Base-by-base conservation (phyloP, 2,113 vertebrate genomes). In the Xiphorhynchus elegans region DNA sequence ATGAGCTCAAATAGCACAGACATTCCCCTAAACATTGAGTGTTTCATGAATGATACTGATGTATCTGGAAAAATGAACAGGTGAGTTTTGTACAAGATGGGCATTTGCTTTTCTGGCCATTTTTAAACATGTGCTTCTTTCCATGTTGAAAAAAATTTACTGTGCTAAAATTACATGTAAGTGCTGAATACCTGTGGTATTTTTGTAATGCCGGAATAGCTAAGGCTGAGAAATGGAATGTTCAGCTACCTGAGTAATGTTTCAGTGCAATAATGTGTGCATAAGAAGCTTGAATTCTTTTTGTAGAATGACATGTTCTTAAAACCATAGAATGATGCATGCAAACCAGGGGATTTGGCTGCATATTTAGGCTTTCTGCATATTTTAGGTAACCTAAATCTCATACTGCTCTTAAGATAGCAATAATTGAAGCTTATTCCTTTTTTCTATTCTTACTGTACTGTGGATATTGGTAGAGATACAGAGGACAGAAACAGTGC, bases 1-100 rank as follows among this genome's bases (percentile, higher is more conserved):
- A 98, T 98, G 98, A 98, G 98, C 90, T 98, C 98, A 77, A 98
- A 98, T 52, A 98, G 98, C 80, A 98, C 97, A 5, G 98, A 98
- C 68, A 95, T 98, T 60, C 98, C 98, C 20, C 81, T 98, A 40
- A 98, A 98, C 78, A 98, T 98, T 17, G 98, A 99, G 82, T 98
- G 98, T 81, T 98, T 98, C 73, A 98, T 98, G 97, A 98, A 98
- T 82, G 98, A 98, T 79, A 98, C 90, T 70, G 98, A 98, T 77
- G 98, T 98, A 46, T 97, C 97, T 3, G 98, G 97, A 33, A 98
- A 98, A 91, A 98, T 98, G 97, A 98, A 98, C 96, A 98, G 98
- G 98, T 98, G 63, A 56, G 96, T 89, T 44, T 13, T 82, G 5
- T 66, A 19, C 14, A 31, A 72, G 19, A 68, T 8, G 20, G 23